Base-by-base conservation (phyloP, 1,140 invertebrate species). In the Apis dorsata region DNA sequence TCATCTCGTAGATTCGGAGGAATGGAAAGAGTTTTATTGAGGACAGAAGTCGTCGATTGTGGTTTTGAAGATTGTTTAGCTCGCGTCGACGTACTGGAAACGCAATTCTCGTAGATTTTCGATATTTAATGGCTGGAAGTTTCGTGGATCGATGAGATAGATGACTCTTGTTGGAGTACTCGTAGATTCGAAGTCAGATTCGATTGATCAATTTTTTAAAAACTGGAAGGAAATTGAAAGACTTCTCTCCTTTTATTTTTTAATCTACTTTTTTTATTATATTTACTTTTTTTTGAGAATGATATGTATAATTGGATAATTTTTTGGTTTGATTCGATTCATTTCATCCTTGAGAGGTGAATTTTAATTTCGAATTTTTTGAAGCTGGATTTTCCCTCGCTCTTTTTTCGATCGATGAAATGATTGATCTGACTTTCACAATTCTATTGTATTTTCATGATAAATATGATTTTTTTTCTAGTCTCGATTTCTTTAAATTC, bases 81-180 rank as follows among this genome's bases (percentile, higher is more conserved):
- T 28, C 62, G 62, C 24, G 24, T 28, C 62, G 24, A 63, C 24
- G 28, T 13, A 24, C 24, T 24, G 70, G n/a, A 34, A 83, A 55
- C 60, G 65, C 76, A 79, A 86, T 85, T 71, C 70, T 51, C 68
- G 75, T 63, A 62, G 75, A 55, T 21, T n/a, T 44, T 44, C 19
- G 65, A 68, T 68, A 44, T 68, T 34, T 11, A 28, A 19, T 11
- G 65, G 19, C 8, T 15, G 15, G 13, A 9, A 8, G 24, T 2
- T 44, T 44, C 34, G 34, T 44, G 5, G 34, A 44, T 44, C 34
- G 34, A 44, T 44, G 34, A 44, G 34, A 44, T 44, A 44, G 34
- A 44, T 44, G 34, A 44, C 34, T 44, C 34, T 44, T 44, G 5
- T 44, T 44, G 34, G 34, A 7, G 34, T 44, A 5, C 34, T 44